phyloP scores from a whole-genome alignment of 1,140 invertebrate species.

The Pemphigus obesinymphae region DNA sequence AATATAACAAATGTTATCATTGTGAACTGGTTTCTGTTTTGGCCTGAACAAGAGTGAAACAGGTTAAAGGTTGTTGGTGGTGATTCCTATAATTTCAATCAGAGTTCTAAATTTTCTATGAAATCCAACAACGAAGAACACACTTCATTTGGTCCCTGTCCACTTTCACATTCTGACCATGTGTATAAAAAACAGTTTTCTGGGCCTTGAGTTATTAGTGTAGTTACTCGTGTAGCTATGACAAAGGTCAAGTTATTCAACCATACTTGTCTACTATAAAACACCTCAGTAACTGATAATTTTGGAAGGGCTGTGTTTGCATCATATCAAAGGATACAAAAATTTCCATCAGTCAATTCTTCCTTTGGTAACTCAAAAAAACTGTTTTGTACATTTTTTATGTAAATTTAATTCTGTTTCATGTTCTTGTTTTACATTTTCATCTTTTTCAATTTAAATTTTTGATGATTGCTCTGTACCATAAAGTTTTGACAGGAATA shows the following conservation, averaged over 20 bases:
- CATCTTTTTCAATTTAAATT: background rate
- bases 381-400: background rate
- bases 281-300: constrained; percentile 40
- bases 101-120: too few species aligned
- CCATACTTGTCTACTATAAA: constrained; percentile 49
- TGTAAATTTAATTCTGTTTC: background rate
- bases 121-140: too few species aligned
- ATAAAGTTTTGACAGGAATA: too few species aligned
- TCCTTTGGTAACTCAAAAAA: constrained; percentile 1
- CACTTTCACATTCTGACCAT: constrained; percentile 49
- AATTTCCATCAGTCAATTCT: background rate
- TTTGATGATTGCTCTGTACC: background rate
- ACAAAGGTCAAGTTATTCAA: constrained; percentile 49
- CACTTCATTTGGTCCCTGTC: too few species aligned
- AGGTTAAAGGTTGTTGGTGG: background rate
- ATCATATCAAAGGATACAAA: constrained; percentile 42
- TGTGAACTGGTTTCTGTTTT: background rate
- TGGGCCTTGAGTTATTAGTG: constrained; percentile 2
- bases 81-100: too few species aligned
- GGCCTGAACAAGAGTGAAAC: background rate
- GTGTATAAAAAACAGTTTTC: constrained; percentile 47
- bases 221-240: constrained; percentile 44
- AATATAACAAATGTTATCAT: background rate
- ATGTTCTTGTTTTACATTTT: background rate
- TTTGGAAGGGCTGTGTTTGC: constrained; percentile 44